These are phyloP conservation scores for Coendou prehensilis DNA, from an alignment of 2,797 vertebrate genomes.

Conservation along the genomic window DNA sequence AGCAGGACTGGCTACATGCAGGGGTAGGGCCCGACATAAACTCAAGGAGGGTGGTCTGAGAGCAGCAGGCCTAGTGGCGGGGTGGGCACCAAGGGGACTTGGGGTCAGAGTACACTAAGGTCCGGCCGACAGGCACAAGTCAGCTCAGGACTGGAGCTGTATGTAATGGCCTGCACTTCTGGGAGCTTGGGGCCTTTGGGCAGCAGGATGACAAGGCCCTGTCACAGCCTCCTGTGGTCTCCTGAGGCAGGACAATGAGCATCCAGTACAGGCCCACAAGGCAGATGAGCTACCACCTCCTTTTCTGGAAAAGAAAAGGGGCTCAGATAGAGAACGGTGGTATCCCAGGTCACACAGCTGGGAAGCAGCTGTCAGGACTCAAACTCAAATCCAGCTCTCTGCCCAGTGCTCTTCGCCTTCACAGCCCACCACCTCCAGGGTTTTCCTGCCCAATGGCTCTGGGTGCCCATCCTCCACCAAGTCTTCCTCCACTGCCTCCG, in stretches of 20 bases:
- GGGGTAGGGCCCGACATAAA: neutral
- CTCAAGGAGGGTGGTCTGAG: neutral
- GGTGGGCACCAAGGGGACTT: fast-evolving
- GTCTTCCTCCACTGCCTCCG: neutral
- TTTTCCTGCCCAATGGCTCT: neutral
- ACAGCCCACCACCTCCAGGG: neutral
- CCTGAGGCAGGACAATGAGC: neutral
- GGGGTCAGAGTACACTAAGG: neutral
- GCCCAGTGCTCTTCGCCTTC: neutral
- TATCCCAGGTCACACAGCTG: neutral
- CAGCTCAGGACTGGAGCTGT: fast-evolving
- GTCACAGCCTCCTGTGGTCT: neutral
- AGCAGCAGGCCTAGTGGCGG: neutral
- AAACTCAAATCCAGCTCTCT: neutral
- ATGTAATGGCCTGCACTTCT: neutral
- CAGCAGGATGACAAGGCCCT: neutral
- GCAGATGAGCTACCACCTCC: neutral
- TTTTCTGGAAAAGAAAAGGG: neutral
- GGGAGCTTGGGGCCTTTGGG: neutral
- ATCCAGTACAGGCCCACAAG: fast-evolving
- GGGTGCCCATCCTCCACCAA: neutral
- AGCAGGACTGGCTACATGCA: neutral
- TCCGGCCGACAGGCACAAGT: fast-evolving
- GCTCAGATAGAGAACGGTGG: neutral
- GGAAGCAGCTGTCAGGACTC: neutral